phyloP scores from a whole-genome alignment of 2,113 vertebrate species.

The Morphnarchus princeps region DNA sequence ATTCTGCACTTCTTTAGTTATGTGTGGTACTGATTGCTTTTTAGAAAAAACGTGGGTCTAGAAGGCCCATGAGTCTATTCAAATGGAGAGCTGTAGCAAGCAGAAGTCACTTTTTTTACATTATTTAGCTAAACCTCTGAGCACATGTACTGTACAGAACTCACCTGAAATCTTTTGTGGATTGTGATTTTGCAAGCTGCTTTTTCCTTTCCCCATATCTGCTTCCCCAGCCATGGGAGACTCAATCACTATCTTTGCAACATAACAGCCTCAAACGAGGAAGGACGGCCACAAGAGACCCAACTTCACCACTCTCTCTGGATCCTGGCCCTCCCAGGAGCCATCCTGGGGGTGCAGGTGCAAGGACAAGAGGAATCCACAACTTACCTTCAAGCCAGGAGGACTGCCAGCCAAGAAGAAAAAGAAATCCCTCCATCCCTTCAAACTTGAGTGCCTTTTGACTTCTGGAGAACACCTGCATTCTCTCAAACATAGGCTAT shows the following conservation, averaged over 20 bases:
- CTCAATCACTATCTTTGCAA: not conserved
- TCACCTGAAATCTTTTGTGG: not conserved
- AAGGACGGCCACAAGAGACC: not conserved
- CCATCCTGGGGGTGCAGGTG: not conserved
- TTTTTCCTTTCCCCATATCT: not conserved
- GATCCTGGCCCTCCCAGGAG: not conserved
- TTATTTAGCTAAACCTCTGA: not conserved
- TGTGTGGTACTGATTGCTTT: not conserved
- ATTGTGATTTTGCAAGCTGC: not conserved
- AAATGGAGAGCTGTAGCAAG: not conserved
- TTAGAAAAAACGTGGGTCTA: not conserved
- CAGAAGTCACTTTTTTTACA: not conserved
- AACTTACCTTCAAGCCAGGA: not conserved
- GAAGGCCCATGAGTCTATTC: not conserved
- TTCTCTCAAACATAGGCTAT: not conserved
- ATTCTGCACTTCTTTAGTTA: not conserved
- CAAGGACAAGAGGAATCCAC: not conserved
- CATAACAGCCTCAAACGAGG: not conserved
- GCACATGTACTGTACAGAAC: not conserved
- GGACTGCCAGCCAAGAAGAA: not conserved
- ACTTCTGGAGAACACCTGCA: constrained; percentile 1
- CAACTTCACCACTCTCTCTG: not conserved
- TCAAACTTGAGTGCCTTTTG: not conserved
- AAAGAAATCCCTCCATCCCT: not conserved
- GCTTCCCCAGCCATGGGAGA: not conserved